Evolutionary conservation across 1,140 invertebrate species (phyloP).

Genomic region (Calephelis virginiensis): DNA sequence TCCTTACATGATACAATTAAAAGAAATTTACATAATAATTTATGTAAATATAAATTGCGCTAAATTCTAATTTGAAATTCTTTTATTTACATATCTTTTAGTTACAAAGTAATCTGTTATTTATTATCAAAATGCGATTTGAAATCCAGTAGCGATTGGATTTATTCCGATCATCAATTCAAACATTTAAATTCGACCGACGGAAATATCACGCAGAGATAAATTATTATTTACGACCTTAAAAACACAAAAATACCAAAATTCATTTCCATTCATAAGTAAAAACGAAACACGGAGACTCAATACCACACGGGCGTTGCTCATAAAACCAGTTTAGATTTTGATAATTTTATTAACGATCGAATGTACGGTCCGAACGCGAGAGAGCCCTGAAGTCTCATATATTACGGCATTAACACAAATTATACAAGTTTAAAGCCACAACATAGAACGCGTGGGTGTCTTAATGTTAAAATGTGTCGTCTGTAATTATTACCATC

Average conservation of each 20-base stretch:
- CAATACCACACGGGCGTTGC: conserved; percentile 55
- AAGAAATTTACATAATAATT: conserved; percentile 3
- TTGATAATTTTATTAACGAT: conserved; percentile 79
- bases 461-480: conserved; percentile 76
- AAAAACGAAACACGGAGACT: conserved; percentile 48
- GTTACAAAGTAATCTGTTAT: conserved; percentile 36
- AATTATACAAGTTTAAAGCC: conserved; percentile 75
- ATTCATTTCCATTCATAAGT: conserved; percentile 77
- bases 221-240: conserved; percentile 74
- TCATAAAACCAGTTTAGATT: conserved; percentile 76
- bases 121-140: conserved; percentile 49
- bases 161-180: conserved; percentile 50
- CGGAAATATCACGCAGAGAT: conserved; percentile 74
- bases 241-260: conserved; percentile 73
- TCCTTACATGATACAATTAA: conserved; percentile 11
- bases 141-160: conserved; percentile 64
- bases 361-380: conserved; percentile 61
- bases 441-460: conserved; percentile 73
- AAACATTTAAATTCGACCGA: conserved; percentile 63
- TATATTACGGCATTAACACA: conserved; percentile 78
- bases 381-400: conserved; percentile 65
- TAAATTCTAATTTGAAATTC: conserved; percentile 24
- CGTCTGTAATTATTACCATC: conserved; percentile 73
- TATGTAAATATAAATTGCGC: neutral
- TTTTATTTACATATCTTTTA: conserved; percentile 34